Evolutionary conservation across 1,140 invertebrate species (phyloP).

Genomic region (Drosophila lini): DNA sequence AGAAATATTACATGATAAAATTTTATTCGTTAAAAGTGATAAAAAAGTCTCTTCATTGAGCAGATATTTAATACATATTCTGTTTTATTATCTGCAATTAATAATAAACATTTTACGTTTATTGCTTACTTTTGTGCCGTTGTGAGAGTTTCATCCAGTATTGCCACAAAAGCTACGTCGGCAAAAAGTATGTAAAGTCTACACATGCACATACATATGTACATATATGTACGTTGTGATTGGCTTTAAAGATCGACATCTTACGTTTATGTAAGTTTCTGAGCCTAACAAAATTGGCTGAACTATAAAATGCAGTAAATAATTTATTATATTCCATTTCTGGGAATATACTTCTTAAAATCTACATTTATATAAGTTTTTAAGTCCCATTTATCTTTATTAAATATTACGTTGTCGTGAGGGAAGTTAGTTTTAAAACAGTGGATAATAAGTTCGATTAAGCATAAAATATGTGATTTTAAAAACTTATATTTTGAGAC

Average conservation of each 20-base stretch:
- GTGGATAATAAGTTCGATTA: not conserved
- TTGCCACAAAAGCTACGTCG: slow-evolving; percentile 59
- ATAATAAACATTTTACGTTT: not conserved
- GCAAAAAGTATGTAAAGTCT: slow-evolving; percentile 46
- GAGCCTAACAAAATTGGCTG: not conserved
- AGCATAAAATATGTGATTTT: not conserved
- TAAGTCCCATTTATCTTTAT: not conserved
- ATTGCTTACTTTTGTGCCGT: slow-evolving; percentile 2
- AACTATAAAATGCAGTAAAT: too few species aligned
- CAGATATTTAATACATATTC: too few species aligned
- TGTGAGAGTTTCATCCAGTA: slow-evolving; percentile 9
- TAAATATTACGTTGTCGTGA: not conserved
- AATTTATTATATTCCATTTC: not conserved
- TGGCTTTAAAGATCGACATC: not conserved
- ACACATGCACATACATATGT: not conserved
- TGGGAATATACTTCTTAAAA: not conserved
- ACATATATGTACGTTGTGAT: slow-evolving; percentile 1
- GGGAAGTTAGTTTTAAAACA: too few species aligned
- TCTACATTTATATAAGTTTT: not conserved
- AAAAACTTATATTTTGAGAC: not conserved
- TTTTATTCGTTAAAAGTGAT: slow-evolving; percentile 14
- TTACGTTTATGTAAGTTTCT: slow-evolving; percentile 1
- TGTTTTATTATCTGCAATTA: not conserved
- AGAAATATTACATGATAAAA: slow-evolving; percentile 71
- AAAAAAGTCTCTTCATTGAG: not conserved